Base-by-base conservation (phyloP, 1,140 invertebrate species). In the Geopemphigus sp. region DNA sequence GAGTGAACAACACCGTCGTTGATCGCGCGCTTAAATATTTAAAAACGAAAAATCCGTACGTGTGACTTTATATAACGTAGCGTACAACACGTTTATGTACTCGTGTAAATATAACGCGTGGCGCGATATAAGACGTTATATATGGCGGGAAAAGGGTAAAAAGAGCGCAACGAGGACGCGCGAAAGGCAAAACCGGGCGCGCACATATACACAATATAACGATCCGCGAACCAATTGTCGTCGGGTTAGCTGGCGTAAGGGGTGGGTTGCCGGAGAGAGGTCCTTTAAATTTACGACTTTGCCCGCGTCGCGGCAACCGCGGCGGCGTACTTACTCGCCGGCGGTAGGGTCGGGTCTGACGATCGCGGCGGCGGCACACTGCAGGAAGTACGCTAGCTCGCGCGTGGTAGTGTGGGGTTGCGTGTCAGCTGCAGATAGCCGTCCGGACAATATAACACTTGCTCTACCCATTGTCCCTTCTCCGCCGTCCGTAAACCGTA, bases 401-500 rank as follows among this genome's bases (percentile, higher is more conserved):
- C 19, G n/a, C 32, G 10, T 53, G 26, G 5, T 1, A 56, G 29
- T 6, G 26, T 32, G 6, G 32, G 73, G 53, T 57, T 61, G 73
- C 73, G 73, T 76, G 73, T 76, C 73, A 76, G 73, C 56, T 76
- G 73, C 73, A 76, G 73, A 76, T 76, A 76, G 73, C 73, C 73
- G 73, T 57, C 54, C 73, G 73, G n/a, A 76, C 73, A 76, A 59
- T 76, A 76, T 76, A 76, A 76, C 73, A 76, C 73, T 76, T 76
- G 73, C 73, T 76, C 22, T 76, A 76, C 73, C 73, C 73, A 73
- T 73, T 76, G 59, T 76, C 19, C n/a, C 8, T 56, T 24, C 32
- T 2, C 29, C 29, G 0, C n/a, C 5, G 0, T 26, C 54, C 22
- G n/a, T 59, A 57, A 76, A 76, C 73, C 73, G 73, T 76, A 76